phyloP scores from a whole-genome alignment of 1,140 invertebrate species.

The Cotesia glomerata region DNA sequence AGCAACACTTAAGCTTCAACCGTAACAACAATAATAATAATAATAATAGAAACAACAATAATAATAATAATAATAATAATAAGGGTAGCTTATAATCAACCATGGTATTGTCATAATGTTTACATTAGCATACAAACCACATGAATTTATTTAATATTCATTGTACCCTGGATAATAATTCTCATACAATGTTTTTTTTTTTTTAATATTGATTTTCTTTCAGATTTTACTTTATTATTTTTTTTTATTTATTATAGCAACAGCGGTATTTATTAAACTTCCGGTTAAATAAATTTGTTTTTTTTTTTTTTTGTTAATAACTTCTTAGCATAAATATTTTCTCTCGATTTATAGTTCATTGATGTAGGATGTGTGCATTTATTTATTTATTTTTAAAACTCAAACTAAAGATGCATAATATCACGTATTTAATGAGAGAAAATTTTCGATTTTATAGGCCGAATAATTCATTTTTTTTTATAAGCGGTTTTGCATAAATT shows the following conservation, averaged over 20 bases:
- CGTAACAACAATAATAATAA: conserved; percentile 6
- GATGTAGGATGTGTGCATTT: too few species aligned
- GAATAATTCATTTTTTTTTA: too few species aligned
- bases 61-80: conserved; percentile 1
- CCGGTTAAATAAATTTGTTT: not conserved
- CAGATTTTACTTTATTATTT: not conserved
- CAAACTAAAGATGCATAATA: too few species aligned
- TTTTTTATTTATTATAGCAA: not conserved
- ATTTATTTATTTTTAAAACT: too few species aligned
- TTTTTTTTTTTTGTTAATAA: not conserved
- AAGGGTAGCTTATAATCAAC: conserved; percentile 13
- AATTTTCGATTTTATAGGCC: too few species aligned
- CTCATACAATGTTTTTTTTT: not conserved
- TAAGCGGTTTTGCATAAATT: too few species aligned
- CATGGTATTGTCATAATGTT: conserved; percentile 32
- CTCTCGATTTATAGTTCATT: too few species aligned
- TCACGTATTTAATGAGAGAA: too few species aligned
- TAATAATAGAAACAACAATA: conserved; percentile 7
- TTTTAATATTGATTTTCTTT: not conserved
- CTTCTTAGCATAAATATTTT: not conserved
- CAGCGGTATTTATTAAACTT: not conserved
- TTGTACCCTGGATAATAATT: not conserved
- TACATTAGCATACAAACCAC: conserved; percentile 7
- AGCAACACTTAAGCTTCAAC: conserved; percentile 6
- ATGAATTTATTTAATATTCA: conserved; percentile 16